Percentiles rank a stretch among this genome's conserved stretches.
These are phyloP conservation scores for Cecropterus lyciades DNA, from an alignment of 1,140 invertebrate species.

Conservation along the genomic window DNA sequence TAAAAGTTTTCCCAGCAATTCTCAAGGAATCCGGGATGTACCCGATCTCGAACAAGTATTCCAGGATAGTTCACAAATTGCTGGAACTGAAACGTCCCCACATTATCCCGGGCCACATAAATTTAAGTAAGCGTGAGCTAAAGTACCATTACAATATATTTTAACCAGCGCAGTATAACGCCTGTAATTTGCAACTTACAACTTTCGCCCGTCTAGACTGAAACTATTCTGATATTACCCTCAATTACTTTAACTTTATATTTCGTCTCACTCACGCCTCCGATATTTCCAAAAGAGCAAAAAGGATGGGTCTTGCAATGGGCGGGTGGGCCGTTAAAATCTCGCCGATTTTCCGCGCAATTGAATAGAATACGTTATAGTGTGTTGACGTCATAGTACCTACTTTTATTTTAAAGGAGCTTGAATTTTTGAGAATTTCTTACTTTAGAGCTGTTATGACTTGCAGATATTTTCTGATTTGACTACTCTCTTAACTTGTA, in stretches of 20 bases:
- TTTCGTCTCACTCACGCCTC: slow-evolving; percentile 47
- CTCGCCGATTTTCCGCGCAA: slow-evolving; percentile 79
- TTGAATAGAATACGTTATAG: slow-evolving; percentile 80
- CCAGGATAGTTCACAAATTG: slow-evolving; percentile 47
- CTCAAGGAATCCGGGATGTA: slow-evolving; percentile 24
- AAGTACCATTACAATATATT: slow-evolving; percentile 75
- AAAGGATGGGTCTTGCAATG: slow-evolving; percentile 43
- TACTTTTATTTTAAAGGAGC: slow-evolving; percentile 45
- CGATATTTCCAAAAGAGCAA: slow-evolving; percentile 37
- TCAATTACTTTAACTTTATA: slow-evolving; percentile 74
- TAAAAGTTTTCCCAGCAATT: slow-evolving; percentile 24
- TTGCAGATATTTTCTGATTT: not conserved
- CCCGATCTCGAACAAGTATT: slow-evolving; percentile 26
- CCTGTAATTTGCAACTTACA: slow-evolving; percentile 75
- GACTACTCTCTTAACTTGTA: not conserved
- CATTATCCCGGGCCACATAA: slow-evolving; percentile 55
- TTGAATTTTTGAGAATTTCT: slow-evolving; percentile 17
- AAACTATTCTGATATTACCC: slow-evolving; percentile 80
- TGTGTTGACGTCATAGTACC: slow-evolving; percentile 63
- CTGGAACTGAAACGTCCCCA: slow-evolving; percentile 52
- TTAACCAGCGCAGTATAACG: slow-evolving; percentile 66
- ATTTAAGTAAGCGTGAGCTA: slow-evolving; percentile 71
- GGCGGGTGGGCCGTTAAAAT: slow-evolving; percentile 71
- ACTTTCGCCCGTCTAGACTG: slow-evolving; percentile 78
- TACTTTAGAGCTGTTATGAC: not conserved